These are phyloP conservation scores for Aphidius ervi DNA, from an alignment of 1,140 invertebrate genomes.

Conservation along the genomic window DNA sequence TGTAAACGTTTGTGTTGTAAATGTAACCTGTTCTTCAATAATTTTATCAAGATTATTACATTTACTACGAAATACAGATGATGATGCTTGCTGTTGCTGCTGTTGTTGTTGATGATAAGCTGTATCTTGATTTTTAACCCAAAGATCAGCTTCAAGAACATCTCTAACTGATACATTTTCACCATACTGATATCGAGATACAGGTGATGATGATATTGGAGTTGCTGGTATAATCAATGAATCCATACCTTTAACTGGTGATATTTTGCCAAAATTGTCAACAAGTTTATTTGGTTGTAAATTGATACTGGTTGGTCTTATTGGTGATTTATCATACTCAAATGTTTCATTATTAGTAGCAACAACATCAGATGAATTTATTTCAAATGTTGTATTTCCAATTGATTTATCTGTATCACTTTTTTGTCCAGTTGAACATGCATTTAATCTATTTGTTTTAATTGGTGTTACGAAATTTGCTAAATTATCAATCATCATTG, in stretches of 20 bases:
- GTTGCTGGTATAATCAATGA: background rate
- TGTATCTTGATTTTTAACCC: constrained; percentile 22
- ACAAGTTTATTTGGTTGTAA: constrained; percentile 27
- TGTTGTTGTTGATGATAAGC: too few species aligned
- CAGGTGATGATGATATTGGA: constrained; percentile 25
- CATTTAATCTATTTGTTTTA: constrained; percentile 5
- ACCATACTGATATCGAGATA: constrained; percentile 15
- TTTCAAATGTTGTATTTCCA: constrained; percentile 26
- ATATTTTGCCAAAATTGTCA: constrained; percentile 22
- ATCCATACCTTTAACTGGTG: background rate
- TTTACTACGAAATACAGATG: background rate
- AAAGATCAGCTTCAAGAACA: constrained; percentile 39
- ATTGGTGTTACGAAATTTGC: constrained; percentile 31
- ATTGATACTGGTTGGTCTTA: background rate
- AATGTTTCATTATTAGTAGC: too few species aligned
- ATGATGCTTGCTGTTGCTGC: too few species aligned
- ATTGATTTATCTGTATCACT: constrained; percentile 5
- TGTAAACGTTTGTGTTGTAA: constrained; percentile 11
- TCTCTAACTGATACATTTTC: constrained; percentile 28
- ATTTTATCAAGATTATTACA: constrained; percentile 12
- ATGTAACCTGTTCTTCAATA: constrained; percentile 16
- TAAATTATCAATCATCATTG: constrained; percentile 37
- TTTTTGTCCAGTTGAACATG: constrained; percentile 28
- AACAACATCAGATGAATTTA: constrained; percentile 21
- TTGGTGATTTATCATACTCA: constrained; percentile 11